phyloP scores from a whole-genome alignment of 2,113 vertebrate species.

The Sorex fumeus region DNA sequence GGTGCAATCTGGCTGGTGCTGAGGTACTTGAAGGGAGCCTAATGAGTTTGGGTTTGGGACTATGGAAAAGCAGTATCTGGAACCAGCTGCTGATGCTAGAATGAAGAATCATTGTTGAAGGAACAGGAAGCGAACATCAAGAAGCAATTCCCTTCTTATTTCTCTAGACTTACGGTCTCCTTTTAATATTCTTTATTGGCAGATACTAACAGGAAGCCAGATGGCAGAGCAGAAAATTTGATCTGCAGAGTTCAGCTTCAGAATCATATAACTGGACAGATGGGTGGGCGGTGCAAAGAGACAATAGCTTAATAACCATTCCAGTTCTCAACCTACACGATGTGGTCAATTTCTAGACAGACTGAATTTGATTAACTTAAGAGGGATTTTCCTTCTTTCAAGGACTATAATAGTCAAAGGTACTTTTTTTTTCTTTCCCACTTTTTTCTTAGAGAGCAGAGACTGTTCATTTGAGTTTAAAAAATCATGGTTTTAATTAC shows the following conservation, averaged over 20 bases:
- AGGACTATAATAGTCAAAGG: background rate
- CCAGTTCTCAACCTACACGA: background rate
- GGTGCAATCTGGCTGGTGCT: background rate
- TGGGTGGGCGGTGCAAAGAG: background rate
- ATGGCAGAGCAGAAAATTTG: conserved; percentile 44
- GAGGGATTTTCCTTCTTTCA: background rate
- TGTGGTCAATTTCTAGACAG: conserved; percentile 9
- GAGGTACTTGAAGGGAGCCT: background rate
- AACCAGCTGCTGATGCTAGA: background rate
- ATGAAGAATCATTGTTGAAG: background rate
- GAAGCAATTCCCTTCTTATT: background rate
- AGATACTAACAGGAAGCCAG: conserved; percentile 51
- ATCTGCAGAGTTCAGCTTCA: background rate
- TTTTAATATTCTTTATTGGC: conserved; percentile 17
- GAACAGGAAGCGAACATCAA: background rate
- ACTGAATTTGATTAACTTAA: background rate
- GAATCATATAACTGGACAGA: conserved; percentile 25
- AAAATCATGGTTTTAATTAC: conserved; percentile 62
- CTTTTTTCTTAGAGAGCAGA: conserved; percentile 24
- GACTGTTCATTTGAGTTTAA: conserved; percentile 40
- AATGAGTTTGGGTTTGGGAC: background rate
- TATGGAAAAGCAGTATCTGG: background rate
- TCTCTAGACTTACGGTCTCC: background rate
- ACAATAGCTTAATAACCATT: background rate
- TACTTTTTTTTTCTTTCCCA: background rate